Base-by-base conservation (phyloP, 2,113 vertebrate species). In the Nothoprocta pentlandii region DNA sequence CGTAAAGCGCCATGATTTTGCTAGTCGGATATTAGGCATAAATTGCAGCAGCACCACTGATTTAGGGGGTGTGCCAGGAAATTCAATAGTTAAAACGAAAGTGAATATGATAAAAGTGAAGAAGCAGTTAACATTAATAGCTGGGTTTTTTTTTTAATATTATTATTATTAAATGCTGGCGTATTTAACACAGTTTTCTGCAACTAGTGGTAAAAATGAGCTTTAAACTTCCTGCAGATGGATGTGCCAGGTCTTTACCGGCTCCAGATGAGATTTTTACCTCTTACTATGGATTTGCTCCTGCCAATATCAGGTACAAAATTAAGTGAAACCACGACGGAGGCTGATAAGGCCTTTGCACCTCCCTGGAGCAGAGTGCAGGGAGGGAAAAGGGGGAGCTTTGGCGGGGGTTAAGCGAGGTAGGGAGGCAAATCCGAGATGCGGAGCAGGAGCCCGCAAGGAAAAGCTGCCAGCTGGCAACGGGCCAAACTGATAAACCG, bases 401-500 rank as follows among this genome's bases (percentile, higher is more conserved):
- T 75, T 95, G 86, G 51, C 42, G 12, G 68, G 71, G 76, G 85
- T 94, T 97, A 91, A 94, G 36, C 91, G 91, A 83, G 92, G 85
- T 39, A 96, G 78, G 87, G 89, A 93, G 89, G 66, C n/a, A n/a
- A 47, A 22, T 47, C 28, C 36, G n/a, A 80, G 87, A 61, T 14
- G 79, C 42, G 22, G 87, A 69, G 80, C 47, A 80, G 87, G 75
- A 91, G 82, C 56, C 64, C 44, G 90, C 42, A 36, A 71, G 49
- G 16, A 80, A 84, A 61, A 2, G 74, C 66, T 84, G 94, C 96
- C 94, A 95, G 92, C 73, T 95, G 94, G 94, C 78, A 56, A 58
- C 47, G 19, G 42, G 80, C 87, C 92, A 94, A 95, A 95, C 95
- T 95, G 95, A 96, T 96, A 95, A 95, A 84, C 80, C 53, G 78